A percentile compares a stretch with the other conserved stretches of the same genome.
Evolutionary conservation across 35 echinoderm and acorn worm genomes (phyloP).

Genomic region (Ptychodera flava): DNA sequence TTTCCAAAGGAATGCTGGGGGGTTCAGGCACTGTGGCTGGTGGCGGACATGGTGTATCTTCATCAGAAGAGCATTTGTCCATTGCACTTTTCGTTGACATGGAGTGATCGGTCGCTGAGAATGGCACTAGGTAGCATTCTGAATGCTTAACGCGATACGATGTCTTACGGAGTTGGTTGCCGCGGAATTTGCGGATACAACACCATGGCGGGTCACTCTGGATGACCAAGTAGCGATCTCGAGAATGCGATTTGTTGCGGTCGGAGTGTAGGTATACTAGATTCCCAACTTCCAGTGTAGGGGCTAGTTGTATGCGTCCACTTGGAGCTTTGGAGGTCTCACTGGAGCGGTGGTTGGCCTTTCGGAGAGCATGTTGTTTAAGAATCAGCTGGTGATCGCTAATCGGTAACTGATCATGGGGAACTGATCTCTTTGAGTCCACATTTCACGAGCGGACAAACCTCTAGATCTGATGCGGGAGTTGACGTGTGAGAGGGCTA

Average conservation of each 20-base stretch:
- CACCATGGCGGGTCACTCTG: too few species aligned
- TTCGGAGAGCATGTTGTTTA: not conserved
- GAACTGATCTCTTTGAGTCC: slow-evolving; percentile 25
- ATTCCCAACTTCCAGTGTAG: not conserved
- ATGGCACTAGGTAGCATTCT: too few species aligned
- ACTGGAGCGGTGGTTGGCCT: not conserved
- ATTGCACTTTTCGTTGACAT: not conserved
- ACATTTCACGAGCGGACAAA: slow-evolving; percentile 20
- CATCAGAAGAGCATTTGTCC: not conserved
- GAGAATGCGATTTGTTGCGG: too few species aligned
- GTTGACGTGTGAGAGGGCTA: not conserved
- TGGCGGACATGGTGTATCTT: too few species aligned
- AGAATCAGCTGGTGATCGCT: not conserved
- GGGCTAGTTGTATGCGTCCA: not conserved
- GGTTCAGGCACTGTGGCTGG: too few species aligned
- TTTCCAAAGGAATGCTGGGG: too few species aligned
- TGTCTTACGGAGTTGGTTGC: too few species aligned
- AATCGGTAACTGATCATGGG: not conserved
- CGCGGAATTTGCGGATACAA: too few species aligned
- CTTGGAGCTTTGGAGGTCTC: not conserved
- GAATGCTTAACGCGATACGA: too few species aligned
- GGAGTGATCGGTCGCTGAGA: not conserved
- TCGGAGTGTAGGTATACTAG: not conserved
- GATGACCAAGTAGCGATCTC: too few species aligned
- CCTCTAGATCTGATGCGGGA: slow-evolving; percentile 6